Percentiles rank a stretch among this genome's conserved stretches.
Evolutionary conservation across 2,888 invertebrate genomes (phyloP).

Genomic region (Tiliacea citrago): DNA sequence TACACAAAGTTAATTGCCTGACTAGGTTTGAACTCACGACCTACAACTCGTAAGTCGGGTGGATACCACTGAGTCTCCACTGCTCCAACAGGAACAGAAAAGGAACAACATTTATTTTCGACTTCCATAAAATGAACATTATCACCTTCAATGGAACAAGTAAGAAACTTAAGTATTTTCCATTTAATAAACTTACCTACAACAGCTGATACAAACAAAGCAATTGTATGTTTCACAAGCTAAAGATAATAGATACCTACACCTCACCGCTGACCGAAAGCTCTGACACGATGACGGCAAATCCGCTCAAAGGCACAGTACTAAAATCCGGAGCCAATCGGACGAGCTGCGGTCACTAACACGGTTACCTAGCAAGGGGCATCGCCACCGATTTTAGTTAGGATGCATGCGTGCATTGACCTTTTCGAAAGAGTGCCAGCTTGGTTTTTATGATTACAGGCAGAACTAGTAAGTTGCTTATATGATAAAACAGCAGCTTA

Average conservation of each 20-base stretch:
- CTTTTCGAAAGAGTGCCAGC: background rate
- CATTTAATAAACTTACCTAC: background rate
- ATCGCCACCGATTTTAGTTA: conserved; percentile 1
- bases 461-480: background rate
- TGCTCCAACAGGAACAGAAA: background rate
- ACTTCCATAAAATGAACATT: background rate
- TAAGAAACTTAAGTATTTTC: background rate
- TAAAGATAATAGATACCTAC: background rate
- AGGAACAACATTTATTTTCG: background rate
- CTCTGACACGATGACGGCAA: background rate
- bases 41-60: no score
- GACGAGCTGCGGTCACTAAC: conserved; percentile 1
- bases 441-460: background rate
- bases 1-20: background rate
- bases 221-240: background rate
- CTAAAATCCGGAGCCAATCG: conserved; percentile 31
- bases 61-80: background rate
- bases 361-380: background rate
- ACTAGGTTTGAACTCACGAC: background rate
- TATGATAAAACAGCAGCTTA: background rate
- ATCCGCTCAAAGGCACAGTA: conserved; percentile 6
- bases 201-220: no score
- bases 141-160: background rate
- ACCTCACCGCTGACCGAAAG: background rate
- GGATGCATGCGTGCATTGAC: background rate